Evolutionary conservation across 1,140 invertebrate species (phyloP), one percentile per base, ranked within the genome.

Genomic region (Drosophila paulistorum): DNA sequence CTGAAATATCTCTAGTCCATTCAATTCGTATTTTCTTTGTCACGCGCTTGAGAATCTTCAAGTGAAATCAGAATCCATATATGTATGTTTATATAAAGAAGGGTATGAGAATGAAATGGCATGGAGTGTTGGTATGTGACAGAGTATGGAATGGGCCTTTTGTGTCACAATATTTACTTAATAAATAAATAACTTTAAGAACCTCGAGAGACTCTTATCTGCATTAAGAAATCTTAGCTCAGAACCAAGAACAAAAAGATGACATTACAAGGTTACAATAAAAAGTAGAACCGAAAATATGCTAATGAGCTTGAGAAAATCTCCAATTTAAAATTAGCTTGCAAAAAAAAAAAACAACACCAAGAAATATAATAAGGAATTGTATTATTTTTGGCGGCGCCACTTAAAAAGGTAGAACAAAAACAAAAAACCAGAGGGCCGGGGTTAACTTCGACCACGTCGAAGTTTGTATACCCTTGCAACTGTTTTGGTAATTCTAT

Each of bases 41-140:
- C 83, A 86, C 83, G 79, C 79, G 83, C 72, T 67, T 67, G 71
- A 73, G 65, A 79, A 60, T 68, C 73, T 60, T 76, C 68, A 79
- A 66, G 59, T 68, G 61, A 76, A 76, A 68, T 64, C 75, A 64
- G 20, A 67, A 67, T 70, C 65, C 48, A 57, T 20, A 13, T 23
- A 23, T 23, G 20, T 1, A 23, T 41, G 17, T 60, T 51, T 39
- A 42, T 23, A 61, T 10, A n/a, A n/a, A 20, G 35, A 41, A 23
- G 39, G 45, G 17, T 23, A 23, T 3, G 13, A 23, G 17, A 51
- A 39, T n/a, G 37, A 10, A 51, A 51, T 51, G 45, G 45, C 23
- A 2, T 48, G 45, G 45, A 6, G 26, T 5, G 26, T 26, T 4
- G 20, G 20, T 23, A 23, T 23, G 20, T 23, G 20, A 1, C 20